Base-by-base conservation (phyloP, 2,797 vertebrate species). In the Clarias fuscus region DNA sequence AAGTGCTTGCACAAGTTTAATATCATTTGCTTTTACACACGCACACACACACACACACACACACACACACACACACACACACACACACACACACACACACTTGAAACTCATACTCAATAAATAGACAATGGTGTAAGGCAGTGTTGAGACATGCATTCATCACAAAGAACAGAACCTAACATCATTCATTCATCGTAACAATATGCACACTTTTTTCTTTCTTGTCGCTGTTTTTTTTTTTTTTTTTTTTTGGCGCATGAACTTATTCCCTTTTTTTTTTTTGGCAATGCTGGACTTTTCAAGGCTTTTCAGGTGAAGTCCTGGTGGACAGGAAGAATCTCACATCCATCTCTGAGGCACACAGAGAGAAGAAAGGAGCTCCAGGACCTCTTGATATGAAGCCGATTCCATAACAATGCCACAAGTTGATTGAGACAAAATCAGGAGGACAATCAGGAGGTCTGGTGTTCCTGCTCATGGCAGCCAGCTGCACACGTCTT, bases 81-180 rank as follows among this genome's bases (percentile, higher is more conserved):
- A n/a, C n/a, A n/a, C n/a, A n/a, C n/a, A n/a, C n/a, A n/a, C n/a
- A 59, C 88, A 85, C 90, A 94, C 91, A 94, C 94, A 95, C 87
- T 93, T 92, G 93, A 95, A 96, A 92, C 92, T 91, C 88, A 87
- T 92, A 94, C 91, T 93, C 93, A 98, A 98, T 98, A 98, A 98
- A 98, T 98, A 98, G 96, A 95, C 94, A 96, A 96, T 89, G 93
- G 95, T 95, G 94, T 98, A 98, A 98, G 98, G 97, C 97, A 96
- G 96, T 96, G 96, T 93, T 96, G 92, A 96, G 94, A 96, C 96
- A 96, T 95, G 96, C 95, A 95, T 95, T 96, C 93, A 68, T 96
- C 95, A 95, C 96, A 94, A 96, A 94, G 94, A 95, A 93, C 90
- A 93, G 92, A 93, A 94, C 89, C 93, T 94, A 87, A 84, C 76